Conservation (phyloP, 2,113 vertebrate genomes). For the Semnornis frantzii region DNA sequence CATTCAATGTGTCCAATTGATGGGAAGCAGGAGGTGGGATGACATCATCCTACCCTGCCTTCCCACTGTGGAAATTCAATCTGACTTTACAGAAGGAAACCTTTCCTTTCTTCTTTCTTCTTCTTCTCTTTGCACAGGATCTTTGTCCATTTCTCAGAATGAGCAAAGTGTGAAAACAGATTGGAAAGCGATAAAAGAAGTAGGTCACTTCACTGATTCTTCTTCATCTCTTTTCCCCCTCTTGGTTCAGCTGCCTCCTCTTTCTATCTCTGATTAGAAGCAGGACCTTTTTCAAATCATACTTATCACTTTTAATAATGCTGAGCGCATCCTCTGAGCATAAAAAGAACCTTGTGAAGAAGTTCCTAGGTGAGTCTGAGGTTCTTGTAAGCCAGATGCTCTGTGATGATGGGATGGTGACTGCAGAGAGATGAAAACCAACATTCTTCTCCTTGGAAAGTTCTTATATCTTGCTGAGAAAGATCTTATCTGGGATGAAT, state of each 20-base stretch:
- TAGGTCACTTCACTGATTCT: neutral
- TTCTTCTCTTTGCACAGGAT: neutral
- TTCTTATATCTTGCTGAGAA: neutral
- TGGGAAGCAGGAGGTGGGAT: constrained; percentile 33
- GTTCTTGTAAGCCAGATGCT: neutral
- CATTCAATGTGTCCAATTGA: neutral
- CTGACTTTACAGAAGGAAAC: neutral
- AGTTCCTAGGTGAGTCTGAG: neutral
- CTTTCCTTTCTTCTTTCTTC: neutral
- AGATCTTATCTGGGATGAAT: neutral
- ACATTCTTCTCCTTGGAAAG: neutral
- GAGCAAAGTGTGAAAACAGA: neutral
- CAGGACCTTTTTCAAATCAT: neutral
- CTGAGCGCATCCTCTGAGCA: neutral
- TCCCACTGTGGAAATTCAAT: neutral
- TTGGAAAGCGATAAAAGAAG: neutral
- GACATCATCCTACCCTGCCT: neutral
- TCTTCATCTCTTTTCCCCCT: neutral
- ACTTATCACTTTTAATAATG: neutral
- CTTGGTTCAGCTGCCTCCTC: neutral
- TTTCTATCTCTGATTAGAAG: neutral
- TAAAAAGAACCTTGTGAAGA: neutral
- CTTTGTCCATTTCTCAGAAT: neutral
- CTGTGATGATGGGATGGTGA: neutral
- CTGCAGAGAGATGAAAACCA: neutral